Conservation (phyloP, 2,113 vertebrate genomes). For the Panurus biarmicus region DNA sequence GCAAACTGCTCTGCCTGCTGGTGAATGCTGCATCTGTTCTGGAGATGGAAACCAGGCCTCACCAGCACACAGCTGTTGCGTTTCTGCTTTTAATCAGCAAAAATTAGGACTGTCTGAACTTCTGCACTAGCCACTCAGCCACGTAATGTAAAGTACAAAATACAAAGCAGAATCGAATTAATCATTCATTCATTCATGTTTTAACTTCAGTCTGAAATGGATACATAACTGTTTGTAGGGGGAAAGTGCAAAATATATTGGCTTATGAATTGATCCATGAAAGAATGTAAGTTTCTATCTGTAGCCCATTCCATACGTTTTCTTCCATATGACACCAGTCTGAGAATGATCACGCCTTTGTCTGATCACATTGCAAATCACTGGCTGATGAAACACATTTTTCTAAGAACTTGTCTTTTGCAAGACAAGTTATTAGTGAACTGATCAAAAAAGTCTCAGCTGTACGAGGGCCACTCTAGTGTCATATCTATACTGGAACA, state of each 20-base stretch:
- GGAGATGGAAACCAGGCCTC: not conserved
- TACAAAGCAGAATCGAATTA: not conserved
- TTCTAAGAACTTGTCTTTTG: not conserved
- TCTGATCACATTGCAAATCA: not conserved
- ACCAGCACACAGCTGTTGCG: not conserved
- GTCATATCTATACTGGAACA: not conserved
- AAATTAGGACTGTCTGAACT: conserved; percentile 1
- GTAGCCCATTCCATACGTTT: not conserved
- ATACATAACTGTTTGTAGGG: not conserved
- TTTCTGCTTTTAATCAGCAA: conserved; percentile 25
- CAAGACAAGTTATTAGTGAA: not conserved
- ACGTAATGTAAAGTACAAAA: not conserved
- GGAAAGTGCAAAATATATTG: not conserved
- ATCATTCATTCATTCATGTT: not conserved
- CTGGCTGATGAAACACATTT: not conserved
- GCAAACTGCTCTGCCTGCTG: not conserved
- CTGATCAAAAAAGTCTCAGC: not conserved
- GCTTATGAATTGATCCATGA: not conserved
- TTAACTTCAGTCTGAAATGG: not conserved
- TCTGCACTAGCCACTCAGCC: not conserved
- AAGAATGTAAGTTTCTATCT: not conserved
- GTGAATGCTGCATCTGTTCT: not conserved
- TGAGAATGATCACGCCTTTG: not conserved
- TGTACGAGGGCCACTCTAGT: not conserved
- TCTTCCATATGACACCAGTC: not conserved